Conservation (phyloP, 2,888 invertebrate species). For the Himalopsyche japonica region DNA sequence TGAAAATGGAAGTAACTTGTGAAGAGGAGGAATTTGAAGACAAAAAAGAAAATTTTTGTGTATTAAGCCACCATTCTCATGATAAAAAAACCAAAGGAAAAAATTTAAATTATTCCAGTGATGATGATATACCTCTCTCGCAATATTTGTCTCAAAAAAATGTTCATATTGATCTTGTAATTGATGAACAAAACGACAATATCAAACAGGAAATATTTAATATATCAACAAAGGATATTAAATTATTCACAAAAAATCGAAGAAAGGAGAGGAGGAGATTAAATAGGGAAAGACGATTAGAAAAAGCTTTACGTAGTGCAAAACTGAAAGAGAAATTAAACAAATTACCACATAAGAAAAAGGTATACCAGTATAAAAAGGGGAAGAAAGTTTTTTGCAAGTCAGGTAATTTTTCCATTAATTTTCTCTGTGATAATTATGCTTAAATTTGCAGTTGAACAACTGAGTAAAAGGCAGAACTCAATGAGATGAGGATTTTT, state of each 20-base stretch:
- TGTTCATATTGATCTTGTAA: background rate
- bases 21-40: background rate
- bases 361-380: constrained; percentile 24
- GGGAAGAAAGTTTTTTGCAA: constrained; percentile 32
- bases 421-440: too few relatives aligned
- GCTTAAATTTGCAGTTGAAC: too few relatives aligned
- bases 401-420: constrained; percentile 24
- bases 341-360: background rate
- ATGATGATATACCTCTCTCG: constrained; percentile 29
- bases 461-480: too few relatives aligned
- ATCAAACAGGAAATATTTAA: background rate
- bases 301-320: background rate
- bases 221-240: background rate
- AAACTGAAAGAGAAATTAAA: background rate
- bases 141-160: background rate
- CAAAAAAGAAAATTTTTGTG: background rate
- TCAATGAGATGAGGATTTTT: too few relatives aligned
- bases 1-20: constrained; percentile 17
- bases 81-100: background rate
- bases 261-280: constrained; percentile 1
- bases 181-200: background rate
- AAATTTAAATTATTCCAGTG: constrained; percentile 17
- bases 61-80: too few relatives aligned
- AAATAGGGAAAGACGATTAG: background rate
- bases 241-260: background rate